Conservation (phyloP, 2,797 vertebrate genomes). For the Pempheris klunzingeri region DNA sequence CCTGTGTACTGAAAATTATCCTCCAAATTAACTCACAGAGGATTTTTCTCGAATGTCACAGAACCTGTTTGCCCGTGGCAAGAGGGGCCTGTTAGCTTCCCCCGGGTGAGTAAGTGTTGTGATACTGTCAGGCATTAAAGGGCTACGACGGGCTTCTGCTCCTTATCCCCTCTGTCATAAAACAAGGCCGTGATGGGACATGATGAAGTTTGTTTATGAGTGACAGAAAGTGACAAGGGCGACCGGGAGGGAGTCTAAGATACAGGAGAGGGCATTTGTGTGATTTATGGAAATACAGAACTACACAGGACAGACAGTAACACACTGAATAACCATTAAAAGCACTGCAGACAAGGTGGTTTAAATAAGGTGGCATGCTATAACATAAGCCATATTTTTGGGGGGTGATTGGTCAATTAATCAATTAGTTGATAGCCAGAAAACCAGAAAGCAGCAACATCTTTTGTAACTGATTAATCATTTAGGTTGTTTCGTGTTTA, state of each 20-base stretch:
- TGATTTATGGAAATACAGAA: slow-evolving; percentile 14
- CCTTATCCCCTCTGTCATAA: slow-evolving; percentile 61
- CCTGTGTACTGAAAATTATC: slow-evolving; percentile 59
- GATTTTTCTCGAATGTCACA: slow-evolving; percentile 69
- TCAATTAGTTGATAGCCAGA: not conserved
- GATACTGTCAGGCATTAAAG: slow-evolving; percentile 60
- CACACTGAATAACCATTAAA: not conserved
- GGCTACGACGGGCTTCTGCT: slow-evolving; percentile 25
- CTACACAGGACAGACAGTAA: not conserved
- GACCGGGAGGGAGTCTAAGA: slow-evolving; percentile 34
- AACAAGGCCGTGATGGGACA: slow-evolving; percentile 43
- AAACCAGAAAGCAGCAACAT: not conserved
- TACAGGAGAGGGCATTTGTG: slow-evolving; percentile 6
- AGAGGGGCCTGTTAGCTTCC: slow-evolving; percentile 41
- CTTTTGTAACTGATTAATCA: not conserved
- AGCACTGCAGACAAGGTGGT: not conserved
- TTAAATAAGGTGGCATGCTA: not conserved
- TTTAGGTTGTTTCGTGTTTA: not conserved
- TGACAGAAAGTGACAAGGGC: slow-evolving; percentile 42
- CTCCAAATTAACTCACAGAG: slow-evolving; percentile 74
- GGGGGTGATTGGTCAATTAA: not conserved
- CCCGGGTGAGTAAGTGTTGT: slow-evolving; percentile 46
- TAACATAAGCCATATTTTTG: not conserved
- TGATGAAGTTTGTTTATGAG: slow-evolving; percentile 57
- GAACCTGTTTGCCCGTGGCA: slow-evolving; percentile 61